A percentile compares a stretch with the other conserved stretches of the same genome.
phyloP scores from a whole-genome alignment of 2,797 vertebrate species.

The Macroramphosus scolopax region DNA sequence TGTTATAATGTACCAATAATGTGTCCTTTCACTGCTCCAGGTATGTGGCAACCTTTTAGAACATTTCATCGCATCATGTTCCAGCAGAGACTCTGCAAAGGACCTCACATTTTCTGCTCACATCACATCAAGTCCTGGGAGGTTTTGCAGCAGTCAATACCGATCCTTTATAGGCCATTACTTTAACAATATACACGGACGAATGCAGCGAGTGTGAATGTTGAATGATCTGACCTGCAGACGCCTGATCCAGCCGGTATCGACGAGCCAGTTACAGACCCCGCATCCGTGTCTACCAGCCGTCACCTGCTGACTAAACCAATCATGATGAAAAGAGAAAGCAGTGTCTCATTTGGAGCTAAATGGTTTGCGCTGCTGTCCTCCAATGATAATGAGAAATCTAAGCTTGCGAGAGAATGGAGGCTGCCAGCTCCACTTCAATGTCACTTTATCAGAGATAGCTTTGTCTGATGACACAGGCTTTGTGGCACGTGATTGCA shows the following conservation, averaged over 20 bases:
- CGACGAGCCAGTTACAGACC: constrained; percentile 32
- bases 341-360: constrained; percentile 42
- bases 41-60: constrained; percentile 13
- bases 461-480: constrained; percentile 39
- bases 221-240: constrained; percentile 20
- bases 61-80: constrained; percentile 9
- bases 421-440: constrained; percentile 23
- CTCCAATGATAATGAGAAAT: constrained; percentile 50
- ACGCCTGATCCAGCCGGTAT: constrained; percentile 44
- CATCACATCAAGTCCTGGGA: constrained; percentile 7
- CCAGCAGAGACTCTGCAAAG: constrained; percentile 7
- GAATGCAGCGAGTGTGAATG: constrained; percentile 27
- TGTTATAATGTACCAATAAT: constrained; percentile 4
- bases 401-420: constrained; percentile 30
- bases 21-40: constrained; percentile 11
- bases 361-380: constrained; percentile 38
- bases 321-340: constrained; percentile 28
- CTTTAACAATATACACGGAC: constrained; percentile 45
- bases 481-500: constrained; percentile 30
- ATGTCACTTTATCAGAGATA: constrained; percentile 31
- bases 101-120: constrained; percentile 16
- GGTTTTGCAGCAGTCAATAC: constrained; percentile 47
- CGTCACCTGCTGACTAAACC: constrained; percentile 39
- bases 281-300: constrained; percentile 1
- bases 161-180: constrained; percentile 48